Base-by-base conservation (phyloP, 2,888 invertebrate genomes). In the Eilema depressum region DNA sequence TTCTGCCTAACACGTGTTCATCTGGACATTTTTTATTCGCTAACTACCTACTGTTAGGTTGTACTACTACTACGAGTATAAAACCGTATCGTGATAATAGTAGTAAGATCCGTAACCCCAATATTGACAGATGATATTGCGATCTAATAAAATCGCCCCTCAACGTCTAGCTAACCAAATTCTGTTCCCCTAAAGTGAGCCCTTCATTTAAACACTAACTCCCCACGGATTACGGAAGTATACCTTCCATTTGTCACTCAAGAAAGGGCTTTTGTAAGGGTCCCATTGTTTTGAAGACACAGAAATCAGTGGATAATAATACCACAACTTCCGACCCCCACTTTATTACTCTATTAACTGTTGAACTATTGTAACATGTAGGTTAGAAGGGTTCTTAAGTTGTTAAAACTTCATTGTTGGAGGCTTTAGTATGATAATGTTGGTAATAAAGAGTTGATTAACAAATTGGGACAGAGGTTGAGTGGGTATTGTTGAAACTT, bases 181-280 rank as follows among this genome's bases (percentile, higher is more conserved):
- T 65, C 10, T 62, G 3, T 79, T 78, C 73, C 75, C 83, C 81
- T 77, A 80, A 79, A 78, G 20, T 26, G 33, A 47, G 12, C 28
- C 53, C 26, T 59, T 75, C 82, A 79, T 77, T 83, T 74, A 77
- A 81, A 83, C 75, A 81, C 76, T 79, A 87, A 85, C 85, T 84
- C 86, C 85, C 82, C 74, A 73, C 77, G 90, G 90, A 91, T 92
- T 91, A 93, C 88, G 91, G 91, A 93, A 93, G 87, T 89, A 84
- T 87, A 86, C 88, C 90, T 85, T 86, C 89, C 92, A 93, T 93
- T 93, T 92, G 91, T 93, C 93, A 93, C 90, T 91, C 89, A 90
- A 90, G 91, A 87, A 91, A 88, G 91, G 89, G 86, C 84, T 88
- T 87, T 66, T 83, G 78, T 89, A 89, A 87, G 89, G 89, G 76